phyloP scores from a whole-genome alignment of 2,797 vertebrate species.

The Sebastes alutus region DNA sequence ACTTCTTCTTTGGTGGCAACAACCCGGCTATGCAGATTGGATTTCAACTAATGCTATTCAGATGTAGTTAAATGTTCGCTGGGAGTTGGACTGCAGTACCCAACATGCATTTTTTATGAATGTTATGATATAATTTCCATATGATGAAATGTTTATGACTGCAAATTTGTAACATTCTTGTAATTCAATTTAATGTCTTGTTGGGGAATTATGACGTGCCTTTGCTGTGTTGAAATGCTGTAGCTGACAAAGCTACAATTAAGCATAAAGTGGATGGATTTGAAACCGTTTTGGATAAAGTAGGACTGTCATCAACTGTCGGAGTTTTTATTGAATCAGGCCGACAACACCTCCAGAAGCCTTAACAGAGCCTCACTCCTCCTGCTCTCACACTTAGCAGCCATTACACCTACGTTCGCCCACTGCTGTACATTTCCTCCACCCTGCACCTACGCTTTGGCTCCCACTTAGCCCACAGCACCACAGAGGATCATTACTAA shows the following conservation, averaged over 20 bases:
- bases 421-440: not conserved
- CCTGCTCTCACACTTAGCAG: not conserved
- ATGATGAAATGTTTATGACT: not conserved
- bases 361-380: not conserved
- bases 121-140: not conserved
- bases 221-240: not conserved
- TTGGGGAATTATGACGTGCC: not conserved
- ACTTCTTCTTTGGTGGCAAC: not conserved
- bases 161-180: not conserved
- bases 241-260: not conserved
- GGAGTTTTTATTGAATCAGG: not conserved
- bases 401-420: not conserved
- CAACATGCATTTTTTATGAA: not conserved
- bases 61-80: not conserved
- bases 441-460: not conserved
- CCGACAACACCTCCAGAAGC: not conserved
- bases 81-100: not conserved
- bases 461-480: slow-evolving; percentile 8
- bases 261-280: not conserved
- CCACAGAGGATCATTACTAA: slow-evolving; percentile 13
- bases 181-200: not conserved
- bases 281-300: not conserved
- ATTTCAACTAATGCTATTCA: not conserved
- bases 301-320: not conserved
- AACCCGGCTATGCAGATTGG: not conserved